These are phyloP conservation scores for Agrotis segetum DNA, from an alignment of 2,888 invertebrate genomes.

Conservation along the genomic window DNA sequence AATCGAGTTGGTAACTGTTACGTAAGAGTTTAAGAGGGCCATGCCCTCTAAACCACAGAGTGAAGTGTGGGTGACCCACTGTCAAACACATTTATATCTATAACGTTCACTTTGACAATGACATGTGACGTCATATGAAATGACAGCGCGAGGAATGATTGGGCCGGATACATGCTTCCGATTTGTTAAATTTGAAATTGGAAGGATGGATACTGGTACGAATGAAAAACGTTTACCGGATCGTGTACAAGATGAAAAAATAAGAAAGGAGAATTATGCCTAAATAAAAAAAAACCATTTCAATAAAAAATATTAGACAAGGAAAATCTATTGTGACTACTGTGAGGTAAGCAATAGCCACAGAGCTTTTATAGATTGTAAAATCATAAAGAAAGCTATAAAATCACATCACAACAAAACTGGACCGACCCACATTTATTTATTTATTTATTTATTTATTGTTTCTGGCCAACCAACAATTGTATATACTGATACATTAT, in stretches of 20 bases:
- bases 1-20: slow-evolving; percentile 5
- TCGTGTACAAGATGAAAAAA: background rate
- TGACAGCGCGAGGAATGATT: slow-evolving; percentile 23
- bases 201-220: slow-evolving; percentile 6
- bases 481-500: no score
- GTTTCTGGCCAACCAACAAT: no score
- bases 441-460: no score
- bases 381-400: slow-evolving; percentile 26
- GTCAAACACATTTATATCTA: slow-evolving; percentile 46
- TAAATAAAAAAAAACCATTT: no score
- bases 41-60: slow-evolving; percentile 43
- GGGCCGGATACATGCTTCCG: slow-evolving; percentile 2
- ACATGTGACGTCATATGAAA: slow-evolving; percentile 24
- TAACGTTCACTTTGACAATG: slow-evolving; percentile 33
- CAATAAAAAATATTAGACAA: background rate
- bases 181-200: slow-evolving; percentile 9
- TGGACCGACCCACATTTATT: slow-evolving; percentile 4
- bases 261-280: background rate
- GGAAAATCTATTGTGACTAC: no score
- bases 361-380: slow-evolving; percentile 11
- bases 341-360: background rate
- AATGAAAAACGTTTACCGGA: background rate
- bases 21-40: slow-evolving; percentile 27
- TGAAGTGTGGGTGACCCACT: slow-evolving; percentile 46
- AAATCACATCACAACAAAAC: slow-evolving; percentile 31